Evolutionary conservation across 2,113 vertebrate species (phyloP).

Genomic region (Daphoenositta chrysoptera): DNA sequence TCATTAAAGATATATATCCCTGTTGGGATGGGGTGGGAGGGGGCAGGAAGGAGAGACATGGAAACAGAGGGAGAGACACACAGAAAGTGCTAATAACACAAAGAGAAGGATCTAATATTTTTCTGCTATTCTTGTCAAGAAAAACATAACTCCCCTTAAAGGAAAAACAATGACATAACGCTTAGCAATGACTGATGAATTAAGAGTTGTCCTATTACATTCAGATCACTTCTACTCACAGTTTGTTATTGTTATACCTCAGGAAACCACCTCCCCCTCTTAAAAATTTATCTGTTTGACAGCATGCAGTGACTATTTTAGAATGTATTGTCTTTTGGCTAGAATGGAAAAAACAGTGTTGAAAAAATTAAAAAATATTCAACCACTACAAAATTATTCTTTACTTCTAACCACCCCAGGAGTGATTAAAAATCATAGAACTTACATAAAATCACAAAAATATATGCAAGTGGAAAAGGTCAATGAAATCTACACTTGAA

Average conservation of each 20-base stretch:
- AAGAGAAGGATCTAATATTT: background rate
- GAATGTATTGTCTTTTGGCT: background rate
- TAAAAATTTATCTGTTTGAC: background rate
- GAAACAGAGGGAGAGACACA: background rate
- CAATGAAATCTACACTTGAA: background rate
- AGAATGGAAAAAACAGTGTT: accelerated
- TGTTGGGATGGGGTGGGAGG: accelerated
- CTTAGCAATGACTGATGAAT: background rate
- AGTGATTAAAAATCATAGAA: background rate
- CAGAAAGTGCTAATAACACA: background rate
- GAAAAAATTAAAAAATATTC: background rate
- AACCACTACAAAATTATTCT: background rate
- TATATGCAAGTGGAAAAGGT: background rate
- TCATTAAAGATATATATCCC: background rate
- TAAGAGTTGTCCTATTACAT: background rate
- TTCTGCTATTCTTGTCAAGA: background rate
- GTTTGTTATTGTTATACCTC: background rate
- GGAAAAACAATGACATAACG: background rate
- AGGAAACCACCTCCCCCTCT: background rate
- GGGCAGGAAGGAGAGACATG: accelerated
- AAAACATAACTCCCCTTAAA: background rate
- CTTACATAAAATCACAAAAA: background rate
- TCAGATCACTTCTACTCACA: background rate
- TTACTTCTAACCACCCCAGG: background rate
- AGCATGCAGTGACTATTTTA: background rate